Percentiles rank a stretch among this genome's conserved stretches.
These are phyloP conservation scores for Phylloscopus collybita DNA, from an alignment of 2,797 vertebrate genomes.

Conservation along the genomic window DNA sequence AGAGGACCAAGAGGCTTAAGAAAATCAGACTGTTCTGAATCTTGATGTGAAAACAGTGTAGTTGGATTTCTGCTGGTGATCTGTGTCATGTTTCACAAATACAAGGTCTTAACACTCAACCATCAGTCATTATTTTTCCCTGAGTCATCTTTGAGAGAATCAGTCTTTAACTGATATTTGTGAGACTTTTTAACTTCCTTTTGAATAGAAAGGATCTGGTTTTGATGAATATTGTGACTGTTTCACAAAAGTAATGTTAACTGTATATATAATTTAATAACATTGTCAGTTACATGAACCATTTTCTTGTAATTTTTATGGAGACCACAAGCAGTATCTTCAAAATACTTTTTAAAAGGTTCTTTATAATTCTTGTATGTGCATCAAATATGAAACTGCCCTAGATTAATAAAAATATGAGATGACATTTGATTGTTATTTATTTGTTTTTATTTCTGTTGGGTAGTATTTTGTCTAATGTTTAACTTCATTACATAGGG, in stretches of 20 bases:
- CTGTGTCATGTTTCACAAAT: background rate
- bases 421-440: slow-evolving; percentile 39
- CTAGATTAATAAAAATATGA: slow-evolving; percentile 58
- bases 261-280: slow-evolving; percentile 63
- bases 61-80: background rate
- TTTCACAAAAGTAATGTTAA: slow-evolving; percentile 39
- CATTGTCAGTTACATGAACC: slow-evolving; percentile 11
- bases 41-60: background rate
- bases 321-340: slow-evolving; percentile 47
- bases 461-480: slow-evolving; percentile 62
- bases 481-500: slow-evolving; percentile 63
- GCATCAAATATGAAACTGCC: slow-evolving; percentile 51
- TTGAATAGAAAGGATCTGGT: slow-evolving; percentile 13
- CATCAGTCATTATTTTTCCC: slow-evolving; percentile 5
- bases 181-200: slow-evolving; percentile 25
- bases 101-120: background rate
- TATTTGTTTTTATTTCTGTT: slow-evolving; percentile 39
- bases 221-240: slow-evolving; percentile 36
- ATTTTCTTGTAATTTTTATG: slow-evolving; percentile 61
- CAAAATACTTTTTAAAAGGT: slow-evolving; percentile 37
- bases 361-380: slow-evolving; percentile 55
- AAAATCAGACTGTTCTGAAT: background rate
- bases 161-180: background rate
- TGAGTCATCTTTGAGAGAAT: background rate
- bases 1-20: background rate